These are phyloP conservation scores for Scelioninae gen. 1 DNA, from an alignment of 2,888 invertebrate genomes.

Conservation along the genomic window DNA sequence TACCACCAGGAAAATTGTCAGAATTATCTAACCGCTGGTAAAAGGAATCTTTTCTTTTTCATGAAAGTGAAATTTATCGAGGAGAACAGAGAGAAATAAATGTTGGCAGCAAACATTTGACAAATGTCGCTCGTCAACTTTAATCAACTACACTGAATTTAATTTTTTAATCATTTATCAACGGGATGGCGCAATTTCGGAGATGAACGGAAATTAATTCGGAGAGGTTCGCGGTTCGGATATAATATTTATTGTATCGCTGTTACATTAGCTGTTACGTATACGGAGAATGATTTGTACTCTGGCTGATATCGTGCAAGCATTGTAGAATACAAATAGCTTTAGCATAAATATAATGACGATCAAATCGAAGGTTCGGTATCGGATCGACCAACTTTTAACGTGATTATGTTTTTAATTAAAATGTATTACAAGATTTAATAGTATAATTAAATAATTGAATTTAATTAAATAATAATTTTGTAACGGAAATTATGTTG, in stretches of 20 bases:
- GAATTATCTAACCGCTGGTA: background rate
- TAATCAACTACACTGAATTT: background rate
- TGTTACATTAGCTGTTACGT: conserved; percentile 8
- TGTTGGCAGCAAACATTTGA: background rate
- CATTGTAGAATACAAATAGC: conserved; percentile 25
- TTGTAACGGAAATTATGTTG: no score
- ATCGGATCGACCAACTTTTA: background rate
- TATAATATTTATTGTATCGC: conserved; percentile 15
- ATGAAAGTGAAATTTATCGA: background rate
- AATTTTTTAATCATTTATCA: conserved; percentile 8
- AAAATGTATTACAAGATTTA: no score
- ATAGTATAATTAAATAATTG: no score
- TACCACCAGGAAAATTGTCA: conserved; percentile 1
- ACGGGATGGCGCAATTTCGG: background rate
- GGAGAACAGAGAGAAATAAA: background rate
- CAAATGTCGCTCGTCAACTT: background rate
- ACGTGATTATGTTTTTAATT: background rate
- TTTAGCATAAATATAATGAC: conserved; percentile 15
- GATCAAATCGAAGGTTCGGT: conserved; percentile 9
- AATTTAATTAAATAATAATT: no score
- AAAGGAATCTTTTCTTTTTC: background rate
- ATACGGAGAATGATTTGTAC: conserved; percentile 17
- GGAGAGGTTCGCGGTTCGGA: background rate
- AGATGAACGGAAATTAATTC: conserved; percentile 4
- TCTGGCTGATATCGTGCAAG: conserved; percentile 1